Conservation (phyloP, 53 echinoderm and acorn worm species). For the Patiria pectinifera region DNA sequence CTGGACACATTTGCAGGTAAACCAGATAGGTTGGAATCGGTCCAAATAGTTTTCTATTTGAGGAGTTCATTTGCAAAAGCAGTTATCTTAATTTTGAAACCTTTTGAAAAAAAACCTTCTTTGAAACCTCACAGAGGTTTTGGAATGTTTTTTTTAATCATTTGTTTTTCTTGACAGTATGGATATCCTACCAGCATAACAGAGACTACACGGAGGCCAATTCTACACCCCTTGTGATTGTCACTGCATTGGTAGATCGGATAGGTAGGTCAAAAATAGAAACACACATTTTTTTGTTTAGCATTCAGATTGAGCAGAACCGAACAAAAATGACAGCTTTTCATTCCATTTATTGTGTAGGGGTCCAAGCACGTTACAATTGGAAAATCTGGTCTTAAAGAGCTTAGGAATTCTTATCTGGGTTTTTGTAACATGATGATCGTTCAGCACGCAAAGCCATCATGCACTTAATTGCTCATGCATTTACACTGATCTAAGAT, state of each 20-base stretch:
- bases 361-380: too few species aligned
- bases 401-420: too few species aligned
- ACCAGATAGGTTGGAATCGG: not conserved
- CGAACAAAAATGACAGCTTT: too few species aligned
- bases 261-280: slow-evolving; percentile 72
- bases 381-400: too few species aligned
- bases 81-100: too few species aligned
- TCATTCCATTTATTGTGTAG: too few species aligned
- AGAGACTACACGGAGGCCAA: slow-evolving; percentile 43
- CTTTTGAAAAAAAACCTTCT: too few species aligned
- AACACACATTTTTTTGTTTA: too few species aligned
- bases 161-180: slow-evolving; percentile 70
- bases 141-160: not conserved
- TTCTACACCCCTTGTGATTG: slow-evolving; percentile 87
- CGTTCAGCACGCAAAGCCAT: not conserved
- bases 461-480: not conserved
- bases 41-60: too few species aligned
- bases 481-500: too few species aligned
- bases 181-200: slow-evolving; percentile 91
- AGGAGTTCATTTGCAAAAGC: too few species aligned
- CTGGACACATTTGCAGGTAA: slow-evolving; percentile 96
- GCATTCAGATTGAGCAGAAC: not conserved
- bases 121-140: not conserved
- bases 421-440: too few species aligned
- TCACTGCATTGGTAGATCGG: slow-evolving; percentile 94